Base-by-base conservation (phyloP, 2,888 invertebrate genomes). In the Boloria euphrosyne region DNA sequence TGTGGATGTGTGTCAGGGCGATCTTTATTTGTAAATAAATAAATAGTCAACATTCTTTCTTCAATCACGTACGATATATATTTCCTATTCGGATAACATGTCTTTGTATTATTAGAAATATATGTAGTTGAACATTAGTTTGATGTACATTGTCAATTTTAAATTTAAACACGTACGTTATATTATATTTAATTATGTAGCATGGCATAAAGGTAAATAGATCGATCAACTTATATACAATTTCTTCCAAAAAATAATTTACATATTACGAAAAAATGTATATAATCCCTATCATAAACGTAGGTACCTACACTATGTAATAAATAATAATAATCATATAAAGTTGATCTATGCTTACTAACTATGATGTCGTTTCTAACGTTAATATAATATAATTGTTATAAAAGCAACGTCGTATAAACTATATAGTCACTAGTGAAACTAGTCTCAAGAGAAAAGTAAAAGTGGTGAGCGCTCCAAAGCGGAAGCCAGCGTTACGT, bases 1-100 rank as follows among this genome's bases (percentile, higher is more conserved):
- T 59, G 71, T 74, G 67, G 78, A 89, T 84, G 80, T 87, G 80
- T 89, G 91, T 89, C 90, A 89, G 72, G 86, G 87, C 80, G 82
- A 83, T 80, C 78, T 83, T 86, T 90, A 87, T 90, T 90, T 84
- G 84, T 89, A 86, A 89, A 89, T 88, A 87, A 79, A 79, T 81
- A 75, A 71, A 75, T 74, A 73, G 76, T 73, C 68, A 73, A 71
- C 75, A 70, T 71, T 10, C 31, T 38, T 38, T 3, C 31, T 38
- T 10, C 68, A 63, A 82, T 77, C 86, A 86, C 84, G 85, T 84
- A 75, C 70, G 58, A 67, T 62, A 58, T 71, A 73, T 67, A 74
- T 77, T 85, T 80, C 80, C 72, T 73, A 69, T 52, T 65, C 58
- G 55, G 55, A 59, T 47, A 61, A 54, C 74, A 75, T 75, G 75